These are phyloP conservation scores for Pectinophora gossypiella DNA, from an alignment of 1,140 invertebrate species.

Conservation along the genomic window DNA sequence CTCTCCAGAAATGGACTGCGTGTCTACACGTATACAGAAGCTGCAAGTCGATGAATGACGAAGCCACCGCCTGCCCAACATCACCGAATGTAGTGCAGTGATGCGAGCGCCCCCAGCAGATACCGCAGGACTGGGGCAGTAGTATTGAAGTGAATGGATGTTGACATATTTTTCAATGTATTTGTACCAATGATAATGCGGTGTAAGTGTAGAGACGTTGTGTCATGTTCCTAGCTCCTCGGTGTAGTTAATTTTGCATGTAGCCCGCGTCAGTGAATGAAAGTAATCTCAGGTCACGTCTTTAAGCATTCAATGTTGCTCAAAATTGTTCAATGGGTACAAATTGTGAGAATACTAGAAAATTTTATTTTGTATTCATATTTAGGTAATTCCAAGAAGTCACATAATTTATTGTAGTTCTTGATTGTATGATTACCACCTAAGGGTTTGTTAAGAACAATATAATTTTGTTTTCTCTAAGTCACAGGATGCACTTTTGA, in stretches of 20 bases:
- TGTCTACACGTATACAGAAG: conserved; percentile 64
- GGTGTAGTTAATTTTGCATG: conserved; percentile 44
- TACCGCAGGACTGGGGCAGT: conserved; percentile 8
- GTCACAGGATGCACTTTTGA: conserved; percentile 44
- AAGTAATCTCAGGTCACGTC: conserved; percentile 26
- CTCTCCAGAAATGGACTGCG: conserved; percentile 65
- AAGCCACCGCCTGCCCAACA: not conserved
- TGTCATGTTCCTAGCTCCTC: conserved; percentile 52
- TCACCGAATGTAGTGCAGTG: too few species aligned
- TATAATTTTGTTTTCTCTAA: conserved; percentile 42
- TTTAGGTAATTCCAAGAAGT: conserved; percentile 14
- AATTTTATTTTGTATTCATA: conserved; percentile 22
- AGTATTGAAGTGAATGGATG: conserved; percentile 37
- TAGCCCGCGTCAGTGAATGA: conserved; percentile 18
- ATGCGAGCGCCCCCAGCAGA: not conserved
- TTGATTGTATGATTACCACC: conserved; percentile 20
- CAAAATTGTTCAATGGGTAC: conserved; percentile 34
- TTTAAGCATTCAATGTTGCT: conserved; percentile 28
- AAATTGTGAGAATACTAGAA: conserved; percentile 18
- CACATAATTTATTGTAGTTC: conserved; percentile 2
- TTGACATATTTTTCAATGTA: conserved; percentile 47
- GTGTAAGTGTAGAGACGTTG: conserved; percentile 29
- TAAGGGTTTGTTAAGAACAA: conserved; percentile 43
- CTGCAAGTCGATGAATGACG: conserved; percentile 70
- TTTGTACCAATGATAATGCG: conserved; percentile 36